Evolutionary conservation across 2,797 vertebrate species (phyloP), one percentile per base, ranked within the genome.

Genomic region (Rhadinocentrus ornatus): DNA sequence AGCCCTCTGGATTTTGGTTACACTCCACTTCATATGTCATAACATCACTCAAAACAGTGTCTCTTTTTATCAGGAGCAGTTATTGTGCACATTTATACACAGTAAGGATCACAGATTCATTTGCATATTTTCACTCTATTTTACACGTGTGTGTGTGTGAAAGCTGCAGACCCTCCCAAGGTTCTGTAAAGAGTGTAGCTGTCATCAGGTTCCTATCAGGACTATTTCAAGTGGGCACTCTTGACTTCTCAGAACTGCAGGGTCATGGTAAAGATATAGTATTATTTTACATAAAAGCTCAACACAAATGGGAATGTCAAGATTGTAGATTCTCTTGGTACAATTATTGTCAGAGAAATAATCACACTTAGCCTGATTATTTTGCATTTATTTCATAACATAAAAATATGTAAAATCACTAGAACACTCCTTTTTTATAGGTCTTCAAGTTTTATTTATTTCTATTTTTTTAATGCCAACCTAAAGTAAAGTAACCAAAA

Each of bases 191-290:
- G 87, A 89, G 73, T 27, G 77, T 18, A 63, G 76, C 86, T 87
- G 88, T 91, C 89, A 62, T 87, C 87, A 39, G 65, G 85, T 88
- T 92, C 84, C 83, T 84, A 75, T 90, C 78, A n/a, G 73, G 70
- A 77, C 86, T 92, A 93, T 94, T 93, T 93, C 80, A 86, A 92
- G 90, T 84, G 74, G 78, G 74, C 78, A 54, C 74, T 66, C 77
- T 73, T 34, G 0, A 46, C 75, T 93, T 93, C 90, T 91, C 55
- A 86, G 89, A 91, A 91, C 35, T 72, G 82, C 81, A 83, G 82
- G 89, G 83, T 91, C 84, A 87, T 73, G 72, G 58, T 88, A 89
- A 90, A 89, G 77, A 85, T 90, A 86, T 81, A 81, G 31, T 32
- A 32, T 32, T 32, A 32, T 83, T 89, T 88, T 77, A 73, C 20